phyloP scores from a whole-genome alignment of 2,888 invertebrate species.

The Pristionchus maxplancki region DNA sequence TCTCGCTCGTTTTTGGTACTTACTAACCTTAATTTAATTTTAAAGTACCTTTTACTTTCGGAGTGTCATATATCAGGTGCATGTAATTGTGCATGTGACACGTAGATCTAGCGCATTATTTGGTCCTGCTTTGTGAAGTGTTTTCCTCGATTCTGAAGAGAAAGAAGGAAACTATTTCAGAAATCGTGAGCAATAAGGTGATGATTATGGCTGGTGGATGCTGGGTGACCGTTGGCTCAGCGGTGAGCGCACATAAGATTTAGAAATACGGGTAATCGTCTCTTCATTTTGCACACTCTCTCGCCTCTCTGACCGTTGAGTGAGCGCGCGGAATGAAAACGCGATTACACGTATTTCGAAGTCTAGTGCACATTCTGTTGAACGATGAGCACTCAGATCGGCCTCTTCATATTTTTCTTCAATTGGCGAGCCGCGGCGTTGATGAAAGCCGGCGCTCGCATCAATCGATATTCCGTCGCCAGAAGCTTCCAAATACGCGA shows the following conservation, averaged over 20 bases:
- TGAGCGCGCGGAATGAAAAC: too few species aligned
- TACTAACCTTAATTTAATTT: too few species aligned
- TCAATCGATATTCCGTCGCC: conserved; percentile 9
- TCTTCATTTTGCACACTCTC: too few species aligned
- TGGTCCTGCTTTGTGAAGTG: background rate
- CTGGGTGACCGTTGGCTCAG: background rate
- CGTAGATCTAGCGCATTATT: too few species aligned
- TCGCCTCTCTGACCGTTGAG: too few species aligned
- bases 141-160: background rate
- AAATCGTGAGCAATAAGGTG: background rate
- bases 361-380: too few species aligned
- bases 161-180: background rate
- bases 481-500: background rate
- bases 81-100: too few species aligned
- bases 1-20: background rate
- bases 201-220: background rate
- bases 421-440: background rate
- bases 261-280: too few species aligned
- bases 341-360: too few species aligned
- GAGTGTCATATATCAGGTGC: too few species aligned
- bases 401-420: background rate
- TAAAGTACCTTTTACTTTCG: too few species aligned
- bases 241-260: too few species aligned
- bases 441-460: background rate
- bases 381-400: background rate